Evolutionary conservation across 2,888 invertebrate genomes (phyloP).

Genomic region (Apotomis capreana): DNA sequence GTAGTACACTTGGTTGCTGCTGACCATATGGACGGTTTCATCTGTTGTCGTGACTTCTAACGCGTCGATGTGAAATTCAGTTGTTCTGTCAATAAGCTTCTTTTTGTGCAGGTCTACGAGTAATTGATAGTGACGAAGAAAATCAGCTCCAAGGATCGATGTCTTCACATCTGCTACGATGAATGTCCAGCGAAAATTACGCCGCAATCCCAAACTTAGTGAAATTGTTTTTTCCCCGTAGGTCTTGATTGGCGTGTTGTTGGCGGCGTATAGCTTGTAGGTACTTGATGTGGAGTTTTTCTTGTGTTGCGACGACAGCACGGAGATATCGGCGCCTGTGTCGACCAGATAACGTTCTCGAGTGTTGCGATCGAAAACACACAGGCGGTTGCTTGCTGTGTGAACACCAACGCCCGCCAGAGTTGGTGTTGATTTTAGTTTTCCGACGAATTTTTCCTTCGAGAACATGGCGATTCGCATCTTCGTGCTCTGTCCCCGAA

Average conservation of each 20-base stretch:
- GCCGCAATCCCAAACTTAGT: constrained; percentile 39
- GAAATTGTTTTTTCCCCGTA: constrained; percentile 37
- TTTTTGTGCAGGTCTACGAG: background rate
- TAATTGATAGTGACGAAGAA: background rate
- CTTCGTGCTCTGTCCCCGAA: background rate
- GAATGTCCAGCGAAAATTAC: constrained; percentile 43
- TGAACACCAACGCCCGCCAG: constrained; percentile 42
- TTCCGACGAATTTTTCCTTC: no score
- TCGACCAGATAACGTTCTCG: constrained; percentile 42
- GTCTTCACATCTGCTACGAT: constrained; percentile 42
- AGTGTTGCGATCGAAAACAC: constrained; percentile 40
- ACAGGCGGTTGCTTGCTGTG: constrained; percentile 40
- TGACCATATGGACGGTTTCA: background rate
- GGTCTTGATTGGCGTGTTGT: constrained; percentile 42
- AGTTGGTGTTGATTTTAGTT: no score
- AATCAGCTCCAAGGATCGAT: no score
- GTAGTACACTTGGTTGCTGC: constrained; percentile 1
- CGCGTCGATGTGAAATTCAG: background rate
- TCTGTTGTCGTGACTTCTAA: background rate
- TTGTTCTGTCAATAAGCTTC: background rate
- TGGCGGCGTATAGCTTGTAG: constrained; percentile 46
- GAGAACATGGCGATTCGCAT: no score
- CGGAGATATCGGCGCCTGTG: constrained; percentile 44
- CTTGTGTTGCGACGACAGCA: constrained; percentile 26
- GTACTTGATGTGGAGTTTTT: constrained; percentile 9